Conservation (phyloP, 2,113 vertebrate genomes). For the Colossoma macropomum region DNA sequence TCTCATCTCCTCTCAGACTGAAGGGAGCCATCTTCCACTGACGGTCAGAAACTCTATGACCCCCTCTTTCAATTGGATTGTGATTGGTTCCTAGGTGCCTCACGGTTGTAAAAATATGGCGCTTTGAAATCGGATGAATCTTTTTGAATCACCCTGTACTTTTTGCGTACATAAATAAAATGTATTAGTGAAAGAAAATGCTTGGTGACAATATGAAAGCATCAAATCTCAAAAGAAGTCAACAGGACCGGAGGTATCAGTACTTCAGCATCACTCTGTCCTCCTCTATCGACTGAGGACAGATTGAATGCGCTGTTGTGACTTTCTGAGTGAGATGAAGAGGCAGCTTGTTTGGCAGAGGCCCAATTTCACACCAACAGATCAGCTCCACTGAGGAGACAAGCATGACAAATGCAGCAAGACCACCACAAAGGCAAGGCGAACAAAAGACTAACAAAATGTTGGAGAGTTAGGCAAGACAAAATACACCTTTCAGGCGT, state of each 20-base stretch:
- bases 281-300: neutral
- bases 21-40: too few species aligned
- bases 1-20: too few species aligned
- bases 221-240: neutral
- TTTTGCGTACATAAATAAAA: too few species aligned
- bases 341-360: conserved; percentile 19
- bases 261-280: neutral
- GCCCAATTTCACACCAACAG: conserved; percentile 51
- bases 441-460: conserved; percentile 5
- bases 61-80: too few species aligned
- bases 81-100: too few species aligned
- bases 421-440: conserved; percentile 2
- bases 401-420: conserved; percentile 38
- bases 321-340: conserved; percentile 7
- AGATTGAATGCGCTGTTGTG: neutral
- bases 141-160: too few species aligned
- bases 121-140: too few species aligned
- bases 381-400: conserved; percentile 25
- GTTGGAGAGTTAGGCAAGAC: neutral
- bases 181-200: too few species aligned
- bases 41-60: too few species aligned
- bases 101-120: too few species aligned
- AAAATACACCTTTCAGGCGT: neutral
- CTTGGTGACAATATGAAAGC: too few species aligned
- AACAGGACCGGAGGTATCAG: neutral